Conservation (phyloP, 2,113 vertebrate genomes). For the Taxidea taxus region DNA sequence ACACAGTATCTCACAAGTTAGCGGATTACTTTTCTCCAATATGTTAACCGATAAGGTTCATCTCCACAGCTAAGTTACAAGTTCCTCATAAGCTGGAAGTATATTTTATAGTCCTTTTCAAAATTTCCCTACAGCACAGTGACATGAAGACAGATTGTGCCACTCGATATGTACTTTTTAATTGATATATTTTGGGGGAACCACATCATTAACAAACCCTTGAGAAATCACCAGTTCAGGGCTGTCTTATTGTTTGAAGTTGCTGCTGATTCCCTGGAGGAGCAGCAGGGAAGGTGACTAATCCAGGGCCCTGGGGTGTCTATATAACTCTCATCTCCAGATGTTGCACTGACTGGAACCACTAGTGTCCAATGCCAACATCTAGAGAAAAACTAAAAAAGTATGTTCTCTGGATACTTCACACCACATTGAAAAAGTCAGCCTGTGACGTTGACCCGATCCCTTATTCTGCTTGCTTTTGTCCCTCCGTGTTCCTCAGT, state of each 20-base stretch:
- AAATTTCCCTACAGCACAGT: neutral
- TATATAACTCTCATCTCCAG: neutral
- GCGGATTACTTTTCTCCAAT: neutral
- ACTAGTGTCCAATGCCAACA: neutral
- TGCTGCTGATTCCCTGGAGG: neutral
- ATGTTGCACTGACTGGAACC: slow-evolving; percentile 12
- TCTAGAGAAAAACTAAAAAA: neutral
- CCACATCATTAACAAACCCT: neutral
- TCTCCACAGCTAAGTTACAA: neutral
- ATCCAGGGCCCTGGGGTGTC: neutral
- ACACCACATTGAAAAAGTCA: neutral
- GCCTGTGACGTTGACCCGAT: neutral
- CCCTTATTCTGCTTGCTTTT: neutral
- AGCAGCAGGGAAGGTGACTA: slow-evolving; percentile 12
- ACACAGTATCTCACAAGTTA: neutral
- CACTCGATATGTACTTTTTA: neutral
- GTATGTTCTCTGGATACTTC: neutral
- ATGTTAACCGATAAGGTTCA: neutral
- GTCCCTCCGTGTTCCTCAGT: neutral
- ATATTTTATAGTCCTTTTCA: neutral
- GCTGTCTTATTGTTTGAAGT: neutral
- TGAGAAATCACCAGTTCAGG: neutral
- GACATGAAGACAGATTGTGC: neutral
- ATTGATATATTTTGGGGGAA: neutral
- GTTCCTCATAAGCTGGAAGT: neutral